Base-by-base conservation (phyloP, 2,113 vertebrate species). In the Sakesphorus luctuosus region DNA sequence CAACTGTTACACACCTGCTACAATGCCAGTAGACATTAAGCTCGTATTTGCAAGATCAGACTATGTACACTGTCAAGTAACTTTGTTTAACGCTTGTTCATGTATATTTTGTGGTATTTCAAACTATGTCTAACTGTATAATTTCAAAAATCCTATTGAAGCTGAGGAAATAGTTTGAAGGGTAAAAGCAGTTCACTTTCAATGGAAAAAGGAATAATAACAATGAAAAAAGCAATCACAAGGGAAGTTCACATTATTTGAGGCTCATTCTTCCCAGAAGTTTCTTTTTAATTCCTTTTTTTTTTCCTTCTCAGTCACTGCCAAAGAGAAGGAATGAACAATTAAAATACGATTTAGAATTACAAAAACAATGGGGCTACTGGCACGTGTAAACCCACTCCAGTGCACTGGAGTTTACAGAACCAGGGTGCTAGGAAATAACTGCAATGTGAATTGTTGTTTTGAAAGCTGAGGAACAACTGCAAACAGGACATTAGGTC, bases 101-200 rank as follows among this genome's bases (percentile, higher is more conserved):
- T 49, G 55, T 84, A 55, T 71, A 58, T 87, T 87, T 92, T 86
- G n/a, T 68, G 52, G 14, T 65, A 84, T 65, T 88, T 84, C 25
- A 77, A 81, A 90, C 44, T 67, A 43, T 36, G 76, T 28, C 40
- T 69, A 92, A 81, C 53, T 67, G 62, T 18, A 8, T 53, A 40
- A 92, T 89, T 87, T 65, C 83, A 89, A 86, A 56, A 93, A 79
- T 76, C 63, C 50, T 19, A 56, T n/a, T 69, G 85, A 92, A 92
- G n/a, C 56, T 84, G 89, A 86, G 65, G 53, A 91, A 96, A 95
- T 26, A 92, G 50, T 77, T 52, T 74, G 55, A 90, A 94, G 81
- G 90, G 62, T 78, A 85, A 92, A 95, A 68, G 11, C 44, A 89
- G 88, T 78, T 95, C 80, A 89, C 35, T 93, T 84, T 84, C 25